Percentiles rank a stretch among this genome's conserved stretches.
These are phyloP conservation scores for Dioctria rufipes DNA, from an alignment of 2,888 invertebrate genomes.

Conservation along the genomic window DNA sequence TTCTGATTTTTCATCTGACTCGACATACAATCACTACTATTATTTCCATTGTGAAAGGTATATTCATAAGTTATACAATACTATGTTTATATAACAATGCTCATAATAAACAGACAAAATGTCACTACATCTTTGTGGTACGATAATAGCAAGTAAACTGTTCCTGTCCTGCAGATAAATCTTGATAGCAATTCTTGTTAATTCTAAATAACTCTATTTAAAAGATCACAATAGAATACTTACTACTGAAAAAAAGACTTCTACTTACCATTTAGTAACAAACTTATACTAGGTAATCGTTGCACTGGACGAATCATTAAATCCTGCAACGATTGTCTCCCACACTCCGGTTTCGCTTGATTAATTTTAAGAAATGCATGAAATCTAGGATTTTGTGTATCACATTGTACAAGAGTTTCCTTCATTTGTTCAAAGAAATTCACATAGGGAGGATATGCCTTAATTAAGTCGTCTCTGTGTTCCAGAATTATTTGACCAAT, in stretches of 20 bases:
- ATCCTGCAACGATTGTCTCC: slow-evolving; percentile 95
- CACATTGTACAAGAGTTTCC: slow-evolving; percentile 91
- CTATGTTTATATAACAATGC: too few species aligned
- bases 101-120: too few species aligned
- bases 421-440: slow-evolving; percentile 99
- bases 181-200: too few species aligned
- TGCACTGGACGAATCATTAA: slow-evolving; percentile 98
- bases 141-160: too few species aligned
- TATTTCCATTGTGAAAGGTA: too few species aligned
- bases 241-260: slow-evolving; percentile 1
- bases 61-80: too few species aligned
- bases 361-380: slow-evolving; percentile 98
- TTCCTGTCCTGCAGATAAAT: too few species aligned
- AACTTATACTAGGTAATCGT: slow-evolving; percentile 94
- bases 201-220: too few species aligned
- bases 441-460: slow-evolving; percentile 97
- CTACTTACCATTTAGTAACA: slow-evolving; percentile 89
- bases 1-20: too few species aligned
- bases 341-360: slow-evolving; percentile 95
- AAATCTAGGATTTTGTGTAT: slow-evolving; percentile 94
- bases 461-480: slow-evolving; percentile 89
- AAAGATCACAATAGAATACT: not conserved
- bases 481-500: slow-evolving; percentile 91
- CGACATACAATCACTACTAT: too few species aligned
- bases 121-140: too few species aligned